These are phyloP conservation scores for Lobophora halterata DNA, from an alignment of 2,888 invertebrate species.

Conservation along the genomic window DNA sequence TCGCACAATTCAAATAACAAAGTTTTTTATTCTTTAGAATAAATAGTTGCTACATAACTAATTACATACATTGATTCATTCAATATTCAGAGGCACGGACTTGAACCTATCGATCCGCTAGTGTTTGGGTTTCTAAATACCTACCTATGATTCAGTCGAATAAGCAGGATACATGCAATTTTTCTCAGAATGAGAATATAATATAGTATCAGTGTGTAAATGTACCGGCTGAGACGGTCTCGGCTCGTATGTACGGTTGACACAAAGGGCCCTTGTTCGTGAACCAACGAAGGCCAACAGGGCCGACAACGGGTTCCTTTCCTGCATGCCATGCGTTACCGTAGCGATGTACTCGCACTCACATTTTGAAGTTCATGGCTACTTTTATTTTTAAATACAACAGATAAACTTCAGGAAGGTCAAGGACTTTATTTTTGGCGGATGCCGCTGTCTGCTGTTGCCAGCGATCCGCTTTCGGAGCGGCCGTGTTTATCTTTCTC, in stretches of 20 bases:
- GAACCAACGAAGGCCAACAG: constrained; percentile 73
- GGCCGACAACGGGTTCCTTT: constrained; percentile 61
- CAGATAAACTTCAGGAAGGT: constrained; percentile 71
- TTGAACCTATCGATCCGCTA: constrained; percentile 26
- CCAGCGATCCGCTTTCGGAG: constrained; percentile 58
- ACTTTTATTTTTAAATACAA: constrained; percentile 71
- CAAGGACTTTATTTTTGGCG: constrained; percentile 76
- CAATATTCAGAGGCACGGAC: constrained; percentile 19
- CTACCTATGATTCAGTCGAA: constrained; percentile 24
- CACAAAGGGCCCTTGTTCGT: constrained; percentile 75
- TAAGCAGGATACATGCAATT: constrained; percentile 17
- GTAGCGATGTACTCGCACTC: constrained; percentile 57
- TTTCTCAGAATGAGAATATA: constrained; percentile 16
- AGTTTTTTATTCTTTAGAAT: constrained; percentile 23
- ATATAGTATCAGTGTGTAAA: constrained; percentile 12
- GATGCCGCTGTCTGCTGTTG: constrained; percentile 54
- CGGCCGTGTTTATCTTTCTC: constrained; percentile 46
- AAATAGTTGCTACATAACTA: constrained; percentile 22
- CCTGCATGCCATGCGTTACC: no score
- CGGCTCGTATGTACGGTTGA: constrained; percentile 38
- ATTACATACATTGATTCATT: constrained; percentile 22
- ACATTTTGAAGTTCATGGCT: constrained; percentile 71
- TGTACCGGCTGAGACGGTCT: constrained; percentile 29
- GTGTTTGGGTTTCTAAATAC: constrained; percentile 12
- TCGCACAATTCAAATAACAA: constrained; percentile 27